Conservation (phyloP, 1,140 invertebrate genomes). For the Macrocentrus cingulum region DNA sequence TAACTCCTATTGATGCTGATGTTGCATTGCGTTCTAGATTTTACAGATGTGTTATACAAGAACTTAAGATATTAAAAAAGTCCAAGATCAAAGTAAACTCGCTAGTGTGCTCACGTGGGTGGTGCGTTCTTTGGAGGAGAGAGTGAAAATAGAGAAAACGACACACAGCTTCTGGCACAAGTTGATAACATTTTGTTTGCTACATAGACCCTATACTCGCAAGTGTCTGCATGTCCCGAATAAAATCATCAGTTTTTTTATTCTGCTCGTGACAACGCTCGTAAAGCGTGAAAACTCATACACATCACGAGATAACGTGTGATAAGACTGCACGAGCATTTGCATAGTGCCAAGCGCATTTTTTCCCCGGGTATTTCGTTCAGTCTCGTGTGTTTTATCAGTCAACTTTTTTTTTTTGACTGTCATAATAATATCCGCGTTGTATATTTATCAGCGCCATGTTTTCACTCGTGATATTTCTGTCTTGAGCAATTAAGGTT, state of each 20-base stretch:
- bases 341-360: not conserved
- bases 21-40: slow-evolving; percentile 14
- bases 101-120: no score
- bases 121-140: not conserved
- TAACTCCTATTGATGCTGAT: slow-evolving; percentile 1
- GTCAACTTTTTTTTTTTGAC: not conserved
- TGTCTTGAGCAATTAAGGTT: not conserved
- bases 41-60: slow-evolving; percentile 2
- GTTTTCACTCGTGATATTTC: not conserved
- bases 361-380: not conserved
- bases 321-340: no score
- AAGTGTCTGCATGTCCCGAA: slow-evolving; percentile 1
- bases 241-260: not conserved
- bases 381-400: not conserved
- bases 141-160: not conserved
- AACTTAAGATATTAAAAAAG: not conserved
- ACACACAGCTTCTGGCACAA: not conserved
- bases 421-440: not conserved
- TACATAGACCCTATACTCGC: not conserved
- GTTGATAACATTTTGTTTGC: slow-evolving; percentile 16
- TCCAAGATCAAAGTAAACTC: slow-evolving; percentile 1
- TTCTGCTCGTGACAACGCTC: no score
- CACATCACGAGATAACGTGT: no score
- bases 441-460: no score
- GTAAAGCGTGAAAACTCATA: no score